Conservation (phyloP, 2,113 vertebrate genomes). For the Vombatus ursinus region DNA sequence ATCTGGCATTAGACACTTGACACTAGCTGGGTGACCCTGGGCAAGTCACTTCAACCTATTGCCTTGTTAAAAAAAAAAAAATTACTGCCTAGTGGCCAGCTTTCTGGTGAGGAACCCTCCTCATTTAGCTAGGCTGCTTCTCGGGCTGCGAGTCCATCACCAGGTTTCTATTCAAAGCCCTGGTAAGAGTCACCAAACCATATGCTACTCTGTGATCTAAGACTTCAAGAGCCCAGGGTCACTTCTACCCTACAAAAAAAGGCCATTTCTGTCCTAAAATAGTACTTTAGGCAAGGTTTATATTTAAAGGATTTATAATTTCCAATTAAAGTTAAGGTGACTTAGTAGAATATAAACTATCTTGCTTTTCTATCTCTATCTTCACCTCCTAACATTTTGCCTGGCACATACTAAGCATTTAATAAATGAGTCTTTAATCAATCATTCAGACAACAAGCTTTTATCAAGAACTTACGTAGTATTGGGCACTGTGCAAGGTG, state of each 20-base stretch:
- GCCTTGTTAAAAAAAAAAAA: not conserved
- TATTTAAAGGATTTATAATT: not conserved
- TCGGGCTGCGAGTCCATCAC: not conserved
- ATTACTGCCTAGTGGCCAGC: not conserved
- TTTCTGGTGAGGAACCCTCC: not conserved
- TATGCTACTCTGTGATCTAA: not conserved
- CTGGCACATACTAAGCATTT: not conserved
- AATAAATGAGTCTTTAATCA: not conserved
- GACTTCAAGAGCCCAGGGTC: not conserved
- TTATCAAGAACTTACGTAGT: not conserved
- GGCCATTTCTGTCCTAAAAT: not conserved
- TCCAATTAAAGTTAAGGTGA: slow-evolving; percentile 17
- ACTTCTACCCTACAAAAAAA: not conserved
- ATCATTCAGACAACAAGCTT: not conserved
- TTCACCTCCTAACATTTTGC: not conserved
- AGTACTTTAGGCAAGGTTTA: not conserved
- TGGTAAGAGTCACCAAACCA: not conserved
- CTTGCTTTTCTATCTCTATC: not conserved
- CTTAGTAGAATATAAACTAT: not conserved
- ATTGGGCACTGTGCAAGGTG: not conserved
- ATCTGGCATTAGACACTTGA: too few relatives aligned
- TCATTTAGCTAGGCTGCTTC: not conserved
- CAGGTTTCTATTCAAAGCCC: not conserved
- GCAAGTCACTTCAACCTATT: too few relatives aligned
- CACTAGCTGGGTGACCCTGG: too few relatives aligned